A percentile compares a stretch with the other conserved stretches of the same genome.
These are phyloP conservation scores for Eublepharis macularius DNA, from an alignment of 2,113 vertebrate species.

Conservation along the genomic window DNA sequence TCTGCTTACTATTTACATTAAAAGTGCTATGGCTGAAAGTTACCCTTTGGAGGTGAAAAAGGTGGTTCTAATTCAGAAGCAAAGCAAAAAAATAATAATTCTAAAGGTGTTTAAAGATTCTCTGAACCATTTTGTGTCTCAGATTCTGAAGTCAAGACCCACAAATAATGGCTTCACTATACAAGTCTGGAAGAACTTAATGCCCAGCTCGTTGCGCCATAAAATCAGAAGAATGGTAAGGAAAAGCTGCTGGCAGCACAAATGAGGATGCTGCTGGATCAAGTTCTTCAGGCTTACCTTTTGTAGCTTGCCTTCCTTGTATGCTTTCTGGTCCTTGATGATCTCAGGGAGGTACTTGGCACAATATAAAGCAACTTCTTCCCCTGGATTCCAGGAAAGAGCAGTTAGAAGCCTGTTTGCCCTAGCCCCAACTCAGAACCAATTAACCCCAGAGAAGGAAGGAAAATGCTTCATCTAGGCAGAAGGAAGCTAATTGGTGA, in stretches of 20 bases:
- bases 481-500: background rate
- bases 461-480: background rate
- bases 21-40: no score
- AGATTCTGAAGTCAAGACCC: no score
- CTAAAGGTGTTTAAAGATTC: no score
- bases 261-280: background rate
- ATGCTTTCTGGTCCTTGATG: constrained; percentile 95
- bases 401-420: constrained; percentile 7
- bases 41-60: no score
- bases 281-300: constrained; percentile 80
- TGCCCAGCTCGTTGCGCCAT: no score
- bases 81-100: no score
- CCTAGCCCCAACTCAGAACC: background rate
- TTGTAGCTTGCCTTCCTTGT: constrained; percentile 96
- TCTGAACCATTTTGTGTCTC: no score
- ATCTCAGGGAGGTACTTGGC: constrained; percentile 97
- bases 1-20: no score
- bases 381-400: constrained; percentile 79
- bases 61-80: no score
- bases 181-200: background rate
- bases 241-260: background rate
- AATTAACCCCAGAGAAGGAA: background rate
- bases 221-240: background rate
- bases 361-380: constrained; percentile 97
- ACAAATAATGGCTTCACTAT: background rate